Percentiles rank a stretch among this genome's conserved stretches.
Conservation (phyloP, 2,113 vertebrate species). For the Antidorcas marsupialis region DNA sequence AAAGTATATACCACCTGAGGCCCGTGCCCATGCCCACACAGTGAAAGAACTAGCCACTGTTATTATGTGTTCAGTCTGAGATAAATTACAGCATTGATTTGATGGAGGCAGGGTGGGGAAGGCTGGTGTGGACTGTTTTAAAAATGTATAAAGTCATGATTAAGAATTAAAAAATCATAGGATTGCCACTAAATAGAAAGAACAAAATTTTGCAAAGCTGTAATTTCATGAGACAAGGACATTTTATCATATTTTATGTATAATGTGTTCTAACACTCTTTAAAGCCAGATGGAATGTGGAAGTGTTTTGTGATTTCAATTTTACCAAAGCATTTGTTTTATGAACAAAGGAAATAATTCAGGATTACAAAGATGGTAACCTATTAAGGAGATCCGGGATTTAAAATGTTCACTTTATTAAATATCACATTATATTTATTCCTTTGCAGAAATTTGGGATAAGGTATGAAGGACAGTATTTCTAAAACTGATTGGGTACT, state of each 20-base stretch:
- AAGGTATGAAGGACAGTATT: conserved; percentile 34
- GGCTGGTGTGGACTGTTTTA: neutral
- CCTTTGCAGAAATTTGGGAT: conserved; percentile 31
- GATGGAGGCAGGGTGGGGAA: no score
- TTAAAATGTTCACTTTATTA: conserved; percentile 23
- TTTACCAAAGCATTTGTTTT: neutral
- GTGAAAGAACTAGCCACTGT: neutral
- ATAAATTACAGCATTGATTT: neutral
- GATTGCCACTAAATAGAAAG: neutral
- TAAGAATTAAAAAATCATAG: neutral
- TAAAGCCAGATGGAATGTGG: neutral
- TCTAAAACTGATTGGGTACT: conserved; percentile 36
- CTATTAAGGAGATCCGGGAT: neutral
- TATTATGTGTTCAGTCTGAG: neutral
- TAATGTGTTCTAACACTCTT: neutral
- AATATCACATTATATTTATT: conserved; percentile 19
- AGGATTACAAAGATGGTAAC: neutral
- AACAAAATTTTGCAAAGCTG: neutral
- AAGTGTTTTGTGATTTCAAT: neutral
- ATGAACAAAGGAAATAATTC: neutral
- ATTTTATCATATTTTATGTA: neutral
- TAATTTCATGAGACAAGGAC: neutral
- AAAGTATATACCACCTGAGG: neutral
- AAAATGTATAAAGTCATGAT: neutral
- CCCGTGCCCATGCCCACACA: neutral